phyloP scores from a whole-genome alignment of 2,113 vertebrate genomes.

The Chelonoidis abingdonii region DNA sequence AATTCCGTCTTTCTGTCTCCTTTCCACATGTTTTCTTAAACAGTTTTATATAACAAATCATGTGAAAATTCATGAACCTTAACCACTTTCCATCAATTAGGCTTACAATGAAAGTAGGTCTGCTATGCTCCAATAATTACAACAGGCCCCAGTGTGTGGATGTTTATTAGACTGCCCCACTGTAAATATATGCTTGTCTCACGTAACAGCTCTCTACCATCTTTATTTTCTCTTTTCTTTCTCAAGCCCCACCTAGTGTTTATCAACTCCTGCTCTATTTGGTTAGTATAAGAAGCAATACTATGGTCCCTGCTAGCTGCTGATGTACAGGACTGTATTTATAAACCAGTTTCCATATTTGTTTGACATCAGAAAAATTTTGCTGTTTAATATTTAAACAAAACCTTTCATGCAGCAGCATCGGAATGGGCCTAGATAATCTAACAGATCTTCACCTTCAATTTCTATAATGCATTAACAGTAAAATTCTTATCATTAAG shows the following conservation, averaged over 20 bases:
- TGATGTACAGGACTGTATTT: background rate
- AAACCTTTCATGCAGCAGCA: background rate
- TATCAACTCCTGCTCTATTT: background rate
- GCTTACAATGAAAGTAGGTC: background rate
- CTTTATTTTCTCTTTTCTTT: background rate
- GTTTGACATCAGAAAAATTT: background rate
- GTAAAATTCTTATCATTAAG: background rate
- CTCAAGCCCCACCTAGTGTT: background rate
- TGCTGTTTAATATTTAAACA: background rate
- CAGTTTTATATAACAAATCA: background rate
- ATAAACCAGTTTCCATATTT: background rate
- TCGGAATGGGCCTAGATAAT: background rate
- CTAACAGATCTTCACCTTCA: background rate
- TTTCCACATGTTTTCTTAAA: background rate
- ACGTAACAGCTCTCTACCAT: background rate
- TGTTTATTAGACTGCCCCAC: too few species aligned
- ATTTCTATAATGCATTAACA: background rate
- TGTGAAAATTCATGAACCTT: background rate
- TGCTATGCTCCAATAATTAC: background rate
- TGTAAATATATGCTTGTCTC: too few species aligned
- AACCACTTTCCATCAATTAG: background rate
- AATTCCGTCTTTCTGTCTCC: background rate
- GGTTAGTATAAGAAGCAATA: background rate
- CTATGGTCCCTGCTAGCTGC: background rate
- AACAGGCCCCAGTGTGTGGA: background rate